Percentiles rank a stretch among this genome's conserved stretches.
Conservation (phyloP, 2,888 invertebrate genomes). For the Polietes domitor region DNA sequence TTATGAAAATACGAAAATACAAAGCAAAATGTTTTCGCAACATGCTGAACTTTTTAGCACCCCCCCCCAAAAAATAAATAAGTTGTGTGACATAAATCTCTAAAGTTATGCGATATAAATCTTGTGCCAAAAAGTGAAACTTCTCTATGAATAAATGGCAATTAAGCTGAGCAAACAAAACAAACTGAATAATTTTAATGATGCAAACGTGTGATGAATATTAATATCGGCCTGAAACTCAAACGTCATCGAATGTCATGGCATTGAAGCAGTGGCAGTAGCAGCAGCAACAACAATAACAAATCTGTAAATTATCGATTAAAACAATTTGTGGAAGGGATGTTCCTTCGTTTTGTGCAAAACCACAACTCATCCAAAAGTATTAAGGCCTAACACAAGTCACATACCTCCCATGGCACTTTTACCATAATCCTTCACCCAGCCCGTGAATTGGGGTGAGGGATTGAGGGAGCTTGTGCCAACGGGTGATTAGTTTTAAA, state of each 20-base stretch:
- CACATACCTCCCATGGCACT: too few relatives aligned
- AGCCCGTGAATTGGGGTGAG: background rate
- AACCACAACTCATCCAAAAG: background rate
- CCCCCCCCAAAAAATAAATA: background rate
- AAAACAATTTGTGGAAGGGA: background rate
- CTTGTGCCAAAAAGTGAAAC: background rate
- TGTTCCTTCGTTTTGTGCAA: background rate
- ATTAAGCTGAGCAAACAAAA: conserved; percentile 19
- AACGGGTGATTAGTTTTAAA: conserved; percentile 3
- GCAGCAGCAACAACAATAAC: background rate
- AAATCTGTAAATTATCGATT: conserved; percentile 2
- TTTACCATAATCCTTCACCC: background rate
- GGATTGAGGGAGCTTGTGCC: background rate
- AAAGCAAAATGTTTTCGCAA: too few relatives aligned
- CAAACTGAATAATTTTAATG: background rate
- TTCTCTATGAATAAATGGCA: background rate
- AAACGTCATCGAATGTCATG: background rate
- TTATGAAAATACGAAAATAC: too few relatives aligned
- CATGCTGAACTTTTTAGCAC: background rate
- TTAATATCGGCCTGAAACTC: background rate
- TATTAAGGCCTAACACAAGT: background rate
- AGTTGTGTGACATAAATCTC: background rate
- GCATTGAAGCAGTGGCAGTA: too few relatives aligned
- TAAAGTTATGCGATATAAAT: background rate
- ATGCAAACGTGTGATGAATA: conserved; percentile 21